Conservation (phyloP, 2,888 invertebrate species). For the Neoaliturus tenellus region DNA sequence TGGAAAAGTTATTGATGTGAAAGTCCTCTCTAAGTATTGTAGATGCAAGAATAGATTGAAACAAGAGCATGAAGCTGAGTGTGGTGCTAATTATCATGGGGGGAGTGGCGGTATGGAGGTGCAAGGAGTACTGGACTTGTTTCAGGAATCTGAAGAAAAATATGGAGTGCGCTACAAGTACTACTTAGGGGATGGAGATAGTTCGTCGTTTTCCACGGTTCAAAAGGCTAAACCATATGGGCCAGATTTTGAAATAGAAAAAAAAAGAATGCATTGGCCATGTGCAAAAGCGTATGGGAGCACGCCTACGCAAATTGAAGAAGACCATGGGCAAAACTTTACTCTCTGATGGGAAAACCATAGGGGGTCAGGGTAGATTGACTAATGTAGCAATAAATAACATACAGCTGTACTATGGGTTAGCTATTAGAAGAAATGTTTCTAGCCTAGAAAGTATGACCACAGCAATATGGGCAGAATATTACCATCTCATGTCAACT, state of each 20-base stretch:
- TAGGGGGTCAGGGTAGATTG: slow-evolving; percentile 63
- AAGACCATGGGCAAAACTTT: slow-evolving; percentile 36
- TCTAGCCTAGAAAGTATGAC: slow-evolving; percentile 62
- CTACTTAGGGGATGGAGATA: slow-evolving; percentile 49
- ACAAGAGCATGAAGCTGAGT: slow-evolving; percentile 41
- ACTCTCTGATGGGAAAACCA: slow-evolving; percentile 55
- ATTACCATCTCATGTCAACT: slow-evolving; percentile 64
- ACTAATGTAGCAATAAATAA: slow-evolving; percentile 64
- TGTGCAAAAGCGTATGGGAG: slow-evolving; percentile 58
- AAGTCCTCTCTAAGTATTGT: slow-evolving; percentile 32
- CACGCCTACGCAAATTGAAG: slow-evolving; percentile 54
- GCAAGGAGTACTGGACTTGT: slow-evolving; percentile 59
- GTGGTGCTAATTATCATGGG: slow-evolving; percentile 60
- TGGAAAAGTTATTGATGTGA: slow-evolving; percentile 40
- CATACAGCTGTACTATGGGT: slow-evolving; percentile 65
- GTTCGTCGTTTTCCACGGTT: slow-evolving; percentile 41
- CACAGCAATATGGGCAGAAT: slow-evolving; percentile 66
- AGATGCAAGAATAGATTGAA: slow-evolving; percentile 38
- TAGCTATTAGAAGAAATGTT: slow-evolving; percentile 56
- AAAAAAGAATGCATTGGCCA: slow-evolving; percentile 48
- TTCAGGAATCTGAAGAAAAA: slow-evolving; percentile 49
- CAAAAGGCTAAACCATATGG: slow-evolving; percentile 58
- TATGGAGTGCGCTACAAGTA: slow-evolving; percentile 53
- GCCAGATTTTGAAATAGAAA: slow-evolving; percentile 47
- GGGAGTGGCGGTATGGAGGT: slow-evolving; percentile 63